A percentile compares a stretch with the other conserved stretches of the same genome.
These are phyloP conservation scores for Cheilosia pagana DNA, from an alignment of 2,888 invertebrate species.

Conservation along the genomic window DNA sequence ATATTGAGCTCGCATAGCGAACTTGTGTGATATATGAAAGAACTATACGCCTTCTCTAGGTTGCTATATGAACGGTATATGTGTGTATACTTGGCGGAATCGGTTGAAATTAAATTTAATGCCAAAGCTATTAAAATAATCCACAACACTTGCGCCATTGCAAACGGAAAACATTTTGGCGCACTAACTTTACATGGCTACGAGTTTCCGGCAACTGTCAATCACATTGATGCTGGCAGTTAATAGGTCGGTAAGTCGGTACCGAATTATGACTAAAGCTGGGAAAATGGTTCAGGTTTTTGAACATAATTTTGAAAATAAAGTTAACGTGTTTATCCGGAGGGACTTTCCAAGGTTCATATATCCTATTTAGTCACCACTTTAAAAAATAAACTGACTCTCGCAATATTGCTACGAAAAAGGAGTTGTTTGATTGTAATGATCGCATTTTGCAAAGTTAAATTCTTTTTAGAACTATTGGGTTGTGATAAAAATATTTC, in stretches of 20 bases:
- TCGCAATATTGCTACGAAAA: neutral
- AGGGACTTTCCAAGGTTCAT: neutral
- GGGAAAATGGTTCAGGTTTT: too few relatives aligned
- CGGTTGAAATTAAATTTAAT: constrained; percentile 35
- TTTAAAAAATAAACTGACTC: neutral
- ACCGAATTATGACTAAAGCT: too few relatives aligned
- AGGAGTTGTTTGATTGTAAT: too few relatives aligned
- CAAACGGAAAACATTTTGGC: constrained; percentile 4
- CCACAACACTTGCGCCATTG: constrained; percentile 16
- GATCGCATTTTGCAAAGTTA: too few relatives aligned
- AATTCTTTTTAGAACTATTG: too few relatives aligned
- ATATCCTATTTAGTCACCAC: neutral
- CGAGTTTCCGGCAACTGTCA: too few relatives aligned
- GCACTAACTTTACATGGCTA: neutral
- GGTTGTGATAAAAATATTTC: too few relatives aligned
- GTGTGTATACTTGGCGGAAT: constrained; percentile 10
- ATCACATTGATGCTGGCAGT: too few relatives aligned
- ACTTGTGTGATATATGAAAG: neutral
- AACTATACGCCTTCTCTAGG: constrained; percentile 1
- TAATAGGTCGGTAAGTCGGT: too few relatives aligned
- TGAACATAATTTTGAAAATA: neutral
- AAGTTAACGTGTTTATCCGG: neutral
- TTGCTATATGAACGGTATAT: neutral
- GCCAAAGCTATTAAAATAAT: constrained; percentile 43
- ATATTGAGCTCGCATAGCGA: constrained; percentile 30